phyloP scores from a whole-genome alignment of 2,797 vertebrate species.

The Argentina silus region DNA sequence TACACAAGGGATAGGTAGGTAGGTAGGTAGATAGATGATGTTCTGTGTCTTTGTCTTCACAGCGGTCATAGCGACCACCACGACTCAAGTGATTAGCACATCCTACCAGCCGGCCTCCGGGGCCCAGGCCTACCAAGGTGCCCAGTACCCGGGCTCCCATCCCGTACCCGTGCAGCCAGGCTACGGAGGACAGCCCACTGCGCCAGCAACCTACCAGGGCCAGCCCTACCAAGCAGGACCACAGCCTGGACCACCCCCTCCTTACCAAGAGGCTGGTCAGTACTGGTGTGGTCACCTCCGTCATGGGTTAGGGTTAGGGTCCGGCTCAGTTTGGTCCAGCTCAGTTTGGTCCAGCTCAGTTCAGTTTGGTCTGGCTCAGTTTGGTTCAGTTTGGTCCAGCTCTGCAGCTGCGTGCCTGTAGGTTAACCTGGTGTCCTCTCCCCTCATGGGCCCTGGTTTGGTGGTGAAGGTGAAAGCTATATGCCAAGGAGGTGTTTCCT shows the following conservation, averaged over 20 bases:
- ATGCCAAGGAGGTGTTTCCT: too few species aligned
- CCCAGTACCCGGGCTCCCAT: constrained; percentile 70
- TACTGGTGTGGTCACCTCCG: background rate
- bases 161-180: constrained; percentile 65
- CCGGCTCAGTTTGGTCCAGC: too few species aligned
- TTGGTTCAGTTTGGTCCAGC: too few species aligned
- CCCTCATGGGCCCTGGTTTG: too few species aligned
- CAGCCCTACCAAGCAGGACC: constrained; percentile 22
- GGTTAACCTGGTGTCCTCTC: too few species aligned
- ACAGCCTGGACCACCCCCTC: constrained; percentile 32
- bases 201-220: constrained; percentile 34
- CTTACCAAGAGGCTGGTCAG: constrained; percentile 63
- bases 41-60: constrained; percentile 16
- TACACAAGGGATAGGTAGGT: too few species aligned
- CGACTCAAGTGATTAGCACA: constrained; percentile 71
- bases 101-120: constrained; percentile 60
- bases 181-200: constrained; percentile 38
- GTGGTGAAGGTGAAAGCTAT: too few species aligned
- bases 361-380: too few species aligned
- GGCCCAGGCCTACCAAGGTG: constrained; percentile 57
- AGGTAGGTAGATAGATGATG: too few species aligned
- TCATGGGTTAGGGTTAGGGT: too few species aligned
- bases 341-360: too few species aligned
- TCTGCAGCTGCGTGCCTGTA: too few species aligned
- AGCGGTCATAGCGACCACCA: constrained; percentile 73